Evolutionary conservation across 2,797 vertebrate species (phyloP).

Genomic region (Triplophysa yarkandensis): DNA sequence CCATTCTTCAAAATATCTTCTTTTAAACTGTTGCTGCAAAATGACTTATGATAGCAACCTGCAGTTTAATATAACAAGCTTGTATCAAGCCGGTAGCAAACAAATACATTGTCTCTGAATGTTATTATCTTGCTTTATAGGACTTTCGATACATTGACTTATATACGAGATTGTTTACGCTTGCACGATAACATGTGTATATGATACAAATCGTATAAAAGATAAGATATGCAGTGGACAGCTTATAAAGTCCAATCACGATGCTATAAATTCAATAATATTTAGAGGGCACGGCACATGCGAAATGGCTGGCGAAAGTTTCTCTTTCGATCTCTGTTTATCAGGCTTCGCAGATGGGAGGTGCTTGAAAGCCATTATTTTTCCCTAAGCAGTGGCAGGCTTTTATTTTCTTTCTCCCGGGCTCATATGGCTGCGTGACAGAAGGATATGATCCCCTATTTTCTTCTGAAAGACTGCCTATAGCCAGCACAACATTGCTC

Average conservation of each 20-base stretch:
- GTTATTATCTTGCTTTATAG: conserved; percentile 11
- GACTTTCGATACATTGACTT: neutral
- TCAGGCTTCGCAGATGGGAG: conserved; percentile 56
- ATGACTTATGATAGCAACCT: conserved; percentile 3
- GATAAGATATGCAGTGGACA: conserved; percentile 27
- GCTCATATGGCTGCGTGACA: conserved; percentile 22
- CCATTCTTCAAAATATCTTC: too few relatives aligned
- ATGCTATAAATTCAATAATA: conserved; percentile 33
- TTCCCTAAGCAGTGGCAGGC: conserved; percentile 28
- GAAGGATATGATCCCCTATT: conserved; percentile 38
- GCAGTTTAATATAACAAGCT: conserved; percentile 2
- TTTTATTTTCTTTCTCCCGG: conserved; percentile 23
- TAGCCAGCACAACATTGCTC: conserved; percentile 11
- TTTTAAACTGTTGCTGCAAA: neutral
- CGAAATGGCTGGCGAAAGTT: conserved; percentile 25
- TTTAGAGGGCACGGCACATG: conserved; percentile 32
- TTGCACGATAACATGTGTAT: conserved; percentile 15
- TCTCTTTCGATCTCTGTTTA: conserved; percentile 39
- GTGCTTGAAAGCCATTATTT: conserved; percentile 55
- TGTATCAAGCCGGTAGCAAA: neutral
- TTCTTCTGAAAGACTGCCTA: conserved; percentile 15
- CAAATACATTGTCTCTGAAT: conserved; percentile 1
- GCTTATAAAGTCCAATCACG: conserved; percentile 30
- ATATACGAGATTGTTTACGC: conserved; percentile 12
- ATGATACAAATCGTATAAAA: conserved; percentile 34